Conservation (phyloP, 2,888 invertebrate genomes). For the Cephus pygmeus region DNA sequence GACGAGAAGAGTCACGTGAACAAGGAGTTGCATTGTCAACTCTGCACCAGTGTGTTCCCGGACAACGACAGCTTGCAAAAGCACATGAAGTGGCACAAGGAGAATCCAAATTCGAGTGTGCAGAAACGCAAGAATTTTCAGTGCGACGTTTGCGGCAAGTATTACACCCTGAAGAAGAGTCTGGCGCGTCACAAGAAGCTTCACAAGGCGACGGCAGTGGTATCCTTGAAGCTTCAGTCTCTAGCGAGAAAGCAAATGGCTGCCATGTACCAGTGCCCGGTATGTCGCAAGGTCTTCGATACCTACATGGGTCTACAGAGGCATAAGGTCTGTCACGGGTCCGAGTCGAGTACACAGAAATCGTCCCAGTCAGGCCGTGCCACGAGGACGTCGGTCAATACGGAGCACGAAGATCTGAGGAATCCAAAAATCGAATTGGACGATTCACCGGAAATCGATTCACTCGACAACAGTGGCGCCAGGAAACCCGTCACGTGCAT, state of each 20-base stretch:
- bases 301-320: slow-evolving; percentile 61
- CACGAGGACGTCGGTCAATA: slow-evolving; percentile 47
- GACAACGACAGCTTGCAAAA: slow-evolving; percentile 63
- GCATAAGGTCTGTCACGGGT: slow-evolving; percentile 60
- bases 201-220: slow-evolving; percentile 43
- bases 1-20: slow-evolving; percentile 49
- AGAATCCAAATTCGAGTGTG: slow-evolving; percentile 52
- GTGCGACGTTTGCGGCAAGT: slow-evolving; percentile 76
- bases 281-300: slow-evolving; percentile 65
- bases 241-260: slow-evolving; percentile 17
- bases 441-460: neutral
- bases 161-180: slow-evolving; percentile 71
- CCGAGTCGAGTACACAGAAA: slow-evolving; percentile 18
- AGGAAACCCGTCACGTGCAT: slow-evolving; percentile 69
- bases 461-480: slow-evolving; percentile 9
- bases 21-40: slow-evolving; percentile 62
- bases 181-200: slow-evolving; percentile 72
- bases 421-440: neutral
- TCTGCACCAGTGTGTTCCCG: slow-evolving; percentile 68
- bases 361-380: neutral
- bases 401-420: slow-evolving; percentile 23
- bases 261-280: slow-evolving; percentile 56
- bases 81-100: slow-evolving; percentile 68
- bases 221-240: slow-evolving; percentile 38
- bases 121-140: slow-evolving; percentile 60